Evolutionary conservation across 37 sponge, comb jelly and placozoan species (phyloP), one percentile per base, ranked within the genome.

Genomic region (Tethya wilhelma): DNA sequence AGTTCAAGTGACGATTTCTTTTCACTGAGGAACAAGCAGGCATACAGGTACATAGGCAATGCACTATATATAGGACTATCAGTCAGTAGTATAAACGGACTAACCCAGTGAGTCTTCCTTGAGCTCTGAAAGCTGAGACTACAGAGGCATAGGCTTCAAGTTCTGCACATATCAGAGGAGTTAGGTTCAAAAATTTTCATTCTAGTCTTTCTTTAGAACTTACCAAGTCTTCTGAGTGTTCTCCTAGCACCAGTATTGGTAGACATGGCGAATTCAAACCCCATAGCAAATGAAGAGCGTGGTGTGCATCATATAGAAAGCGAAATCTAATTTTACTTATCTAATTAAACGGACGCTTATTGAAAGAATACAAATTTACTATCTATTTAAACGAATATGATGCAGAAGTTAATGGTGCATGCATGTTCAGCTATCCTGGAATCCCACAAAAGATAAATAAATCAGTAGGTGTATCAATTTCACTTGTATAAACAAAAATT

Each of bases 101-200:
- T 79, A 33, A 90, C 90, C 40, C 53, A 4, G 77, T 82, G 26
- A 92, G 56, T 4, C 59, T 75, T 0, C 93, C 93, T 56, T 92
- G 89, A 2, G 89, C 89, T 71, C 89, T 49, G 56, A 92, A 84
- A n/a, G 93, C 89, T 2, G 77, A 56, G 56, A 88, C 79, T 1
- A 92, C 72, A 5, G 89, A 77, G 7, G 89, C 76, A 69, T 92
- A 92, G 2, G 90, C 90, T 33, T 89, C 90, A 5, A 89, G 75
- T 43, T 89, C 90, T 89, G 28, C 33, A 72, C 45, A 28, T 26
- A 39, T 7, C 33, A 30, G 17, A 31, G 1, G 41, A 11, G 39
- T 67, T 19, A 29, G 2, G 4, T 67, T 5, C 2, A 29, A 32
- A 22, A 30, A 64, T 29, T 56, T 14, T 43, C 40, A 17, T 31